Conservation (phyloP, 23 tunicate species). For the Halocynthia roretzi region DNA sequence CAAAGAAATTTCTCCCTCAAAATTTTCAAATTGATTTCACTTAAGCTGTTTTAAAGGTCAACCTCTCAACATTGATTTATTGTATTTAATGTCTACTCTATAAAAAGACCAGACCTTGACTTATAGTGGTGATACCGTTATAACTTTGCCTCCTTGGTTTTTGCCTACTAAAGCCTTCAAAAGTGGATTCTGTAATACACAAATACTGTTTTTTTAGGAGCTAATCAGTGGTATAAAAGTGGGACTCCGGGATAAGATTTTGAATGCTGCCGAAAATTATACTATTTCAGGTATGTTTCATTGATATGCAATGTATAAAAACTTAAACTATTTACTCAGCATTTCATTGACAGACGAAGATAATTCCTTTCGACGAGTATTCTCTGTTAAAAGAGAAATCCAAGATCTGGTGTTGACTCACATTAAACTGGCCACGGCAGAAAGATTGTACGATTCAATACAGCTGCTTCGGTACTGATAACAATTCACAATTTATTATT, state of each 20-base stretch:
- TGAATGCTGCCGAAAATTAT: constrained; percentile 17
- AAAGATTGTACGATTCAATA: constrained; percentile 29
- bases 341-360: background rate
- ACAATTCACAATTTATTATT: background rate
- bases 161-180: too few species aligned
- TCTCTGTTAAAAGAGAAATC: constrained; percentile 20
- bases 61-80: too few species aligned
- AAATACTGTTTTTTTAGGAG: constrained; percentile 16
- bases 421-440: constrained; percentile 44
- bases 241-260: constrained; percentile 12
- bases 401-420: constrained; percentile 44
- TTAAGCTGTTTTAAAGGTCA: too few species aligned
- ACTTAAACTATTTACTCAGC: background rate
- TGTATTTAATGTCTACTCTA: too few species aligned
- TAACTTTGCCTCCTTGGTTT: too few species aligned
- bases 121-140: too few species aligned
- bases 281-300: constrained; percentile 15
- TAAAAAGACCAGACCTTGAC: too few species aligned
- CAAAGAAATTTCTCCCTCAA: too few species aligned
- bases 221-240: constrained; percentile 17
- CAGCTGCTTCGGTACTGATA: constrained; percentile 25
- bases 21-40: too few species aligned
- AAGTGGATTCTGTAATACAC: too few species aligned
- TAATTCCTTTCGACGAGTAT: background rate
- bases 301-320: background rate